Evolutionary conservation across 2,113 vertebrate genomes (phyloP).

Genomic region (Chinchilla lanigera): DNA sequence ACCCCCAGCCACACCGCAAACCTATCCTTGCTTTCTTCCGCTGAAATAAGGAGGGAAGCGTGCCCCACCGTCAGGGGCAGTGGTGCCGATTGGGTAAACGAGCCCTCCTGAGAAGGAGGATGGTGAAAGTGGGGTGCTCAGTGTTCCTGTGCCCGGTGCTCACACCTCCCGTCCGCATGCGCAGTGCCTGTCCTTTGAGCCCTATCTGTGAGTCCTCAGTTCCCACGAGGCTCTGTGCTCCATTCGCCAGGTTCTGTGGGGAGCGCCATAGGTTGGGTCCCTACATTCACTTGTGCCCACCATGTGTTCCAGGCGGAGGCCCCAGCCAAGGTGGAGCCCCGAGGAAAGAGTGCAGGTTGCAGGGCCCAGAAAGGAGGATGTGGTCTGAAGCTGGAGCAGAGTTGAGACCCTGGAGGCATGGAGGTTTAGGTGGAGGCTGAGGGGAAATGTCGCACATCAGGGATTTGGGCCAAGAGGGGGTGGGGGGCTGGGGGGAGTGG

Average conservation of each 20-base stretch:
- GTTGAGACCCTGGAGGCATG: background rate
- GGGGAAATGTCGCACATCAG: background rate
- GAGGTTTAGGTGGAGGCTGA: background rate
- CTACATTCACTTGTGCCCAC: background rate
- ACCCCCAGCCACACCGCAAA: background rate
- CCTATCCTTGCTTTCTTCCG: background rate
- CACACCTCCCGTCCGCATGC: background rate
- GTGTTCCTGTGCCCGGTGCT: background rate
- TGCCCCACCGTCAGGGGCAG: background rate
- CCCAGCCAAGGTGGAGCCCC: background rate
- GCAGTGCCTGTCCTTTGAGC: background rate
- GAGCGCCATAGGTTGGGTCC: background rate
- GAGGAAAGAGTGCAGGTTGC: background rate
- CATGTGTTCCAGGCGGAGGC: background rate
- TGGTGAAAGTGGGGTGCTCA: background rate
- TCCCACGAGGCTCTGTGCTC: background rate
- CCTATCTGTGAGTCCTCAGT: background rate
- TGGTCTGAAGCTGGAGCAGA: background rate
- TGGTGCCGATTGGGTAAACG: background rate
- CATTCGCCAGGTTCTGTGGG: background rate
- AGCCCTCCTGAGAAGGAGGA: background rate
- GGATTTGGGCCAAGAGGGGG: background rate
- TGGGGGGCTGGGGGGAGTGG: too few relatives aligned
- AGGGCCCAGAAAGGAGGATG: background rate
- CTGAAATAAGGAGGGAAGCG: background rate